These are phyloP conservation scores for Microcaecilia unicolor DNA, from an alignment of 2,797 vertebrate genomes.

Conservation along the genomic window DNA sequence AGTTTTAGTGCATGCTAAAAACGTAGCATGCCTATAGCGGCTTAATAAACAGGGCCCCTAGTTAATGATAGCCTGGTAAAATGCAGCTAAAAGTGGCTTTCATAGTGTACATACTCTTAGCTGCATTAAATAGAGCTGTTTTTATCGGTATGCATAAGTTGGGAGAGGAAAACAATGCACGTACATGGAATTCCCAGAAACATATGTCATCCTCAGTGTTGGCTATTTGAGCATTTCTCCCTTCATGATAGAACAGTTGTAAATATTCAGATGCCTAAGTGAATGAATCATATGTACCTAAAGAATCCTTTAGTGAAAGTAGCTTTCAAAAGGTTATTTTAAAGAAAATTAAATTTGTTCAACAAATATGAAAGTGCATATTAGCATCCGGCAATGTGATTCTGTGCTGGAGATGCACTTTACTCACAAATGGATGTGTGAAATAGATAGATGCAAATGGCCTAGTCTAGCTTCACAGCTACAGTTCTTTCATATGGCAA, in stretches of 20 bases:
- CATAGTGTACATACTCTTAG: too few relatives aligned
- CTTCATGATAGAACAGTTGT: conserved; percentile 37
- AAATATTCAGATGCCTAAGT: conserved; percentile 42
- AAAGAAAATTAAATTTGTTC: conserved; percentile 44
- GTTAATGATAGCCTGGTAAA: too few relatives aligned
- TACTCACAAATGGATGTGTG: conserved; percentile 31
- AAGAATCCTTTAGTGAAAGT: conserved; percentile 44
- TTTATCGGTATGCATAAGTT: too few relatives aligned
- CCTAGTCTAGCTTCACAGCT: conserved; percentile 31
- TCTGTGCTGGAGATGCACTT: conserved; percentile 31
- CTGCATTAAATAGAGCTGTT: too few relatives aligned
- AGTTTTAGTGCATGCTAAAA: too few relatives aligned
- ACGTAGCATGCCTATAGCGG: too few relatives aligned
- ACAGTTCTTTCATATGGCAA: conserved; percentile 1
- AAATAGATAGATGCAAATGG: conserved; percentile 37
- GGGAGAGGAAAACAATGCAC: too few relatives aligned
- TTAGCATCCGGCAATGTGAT: conserved; percentile 38
- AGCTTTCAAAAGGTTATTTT: conserved; percentile 48
- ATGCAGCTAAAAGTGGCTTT: too few relatives aligned
- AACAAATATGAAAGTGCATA: conserved; percentile 35
- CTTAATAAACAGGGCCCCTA: too few relatives aligned
- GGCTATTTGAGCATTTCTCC: too few relatives aligned
- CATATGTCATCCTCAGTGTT: too few relatives aligned
- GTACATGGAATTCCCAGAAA: too few relatives aligned
- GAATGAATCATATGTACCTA: conserved; percentile 23